Conservation (phyloP, 2,113 vertebrate species). For the Enhydra lutris region DNA sequence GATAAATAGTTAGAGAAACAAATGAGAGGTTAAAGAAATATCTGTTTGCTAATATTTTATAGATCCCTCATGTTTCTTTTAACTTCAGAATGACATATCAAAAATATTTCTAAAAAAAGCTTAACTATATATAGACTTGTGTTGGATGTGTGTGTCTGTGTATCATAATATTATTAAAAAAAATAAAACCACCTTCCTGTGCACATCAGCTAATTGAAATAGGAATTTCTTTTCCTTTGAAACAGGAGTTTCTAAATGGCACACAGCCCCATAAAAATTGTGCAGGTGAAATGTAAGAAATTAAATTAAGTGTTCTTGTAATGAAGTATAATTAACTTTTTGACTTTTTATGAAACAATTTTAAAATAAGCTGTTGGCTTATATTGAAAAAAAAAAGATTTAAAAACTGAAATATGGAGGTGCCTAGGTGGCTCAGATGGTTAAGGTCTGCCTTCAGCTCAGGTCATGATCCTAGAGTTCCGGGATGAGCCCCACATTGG, state of each 20-base stretch:
- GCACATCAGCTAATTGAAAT: not conserved
- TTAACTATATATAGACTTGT: not conserved
- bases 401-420: not conserved
- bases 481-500: not conserved
- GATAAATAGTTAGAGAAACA: not conserved
- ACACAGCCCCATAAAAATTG: not conserved
- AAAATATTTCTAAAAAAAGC: slow-evolving; percentile 17
- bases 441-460: not conserved
- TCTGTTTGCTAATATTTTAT: not conserved
- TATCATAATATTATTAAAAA: not conserved
- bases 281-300: not conserved
- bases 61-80: not conserved
- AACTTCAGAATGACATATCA: not conserved
- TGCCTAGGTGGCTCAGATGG: not conserved
- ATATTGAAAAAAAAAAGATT: not conserved
- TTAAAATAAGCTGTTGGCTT: not conserved
- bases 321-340: slow-evolving; percentile 1
- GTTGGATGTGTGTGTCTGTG: not conserved
- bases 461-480: not conserved
- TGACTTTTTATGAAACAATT: not conserved
- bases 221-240: not conserved
- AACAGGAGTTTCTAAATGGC: not conserved
- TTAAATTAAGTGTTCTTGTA: not conserved
- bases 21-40: not conserved
- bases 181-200: not conserved